Percentiles rank a stretch among this genome's conserved stretches.
Evolutionary conservation across 1,140 invertebrate genomes (phyloP).

Genomic region (Sitodiplosis mosellana): DNA sequence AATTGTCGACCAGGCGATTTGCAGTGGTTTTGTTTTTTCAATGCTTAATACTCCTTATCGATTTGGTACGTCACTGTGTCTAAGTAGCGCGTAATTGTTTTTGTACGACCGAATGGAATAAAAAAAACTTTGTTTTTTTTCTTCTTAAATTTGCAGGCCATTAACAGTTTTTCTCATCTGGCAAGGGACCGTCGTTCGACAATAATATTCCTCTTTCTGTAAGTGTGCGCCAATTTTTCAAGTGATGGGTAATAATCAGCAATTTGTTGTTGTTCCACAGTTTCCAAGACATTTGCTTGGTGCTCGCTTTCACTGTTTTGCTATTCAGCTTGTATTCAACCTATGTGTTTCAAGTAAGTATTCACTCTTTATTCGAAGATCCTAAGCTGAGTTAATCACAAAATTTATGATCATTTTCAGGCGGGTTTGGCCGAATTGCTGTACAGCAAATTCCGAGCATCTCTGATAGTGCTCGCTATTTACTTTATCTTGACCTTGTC

Average conservation of each 20-base stretch:
- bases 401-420: slow-evolving; percentile 22
- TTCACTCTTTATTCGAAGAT: slow-evolving; percentile 1
- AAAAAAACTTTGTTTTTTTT: too few relatives aligned
- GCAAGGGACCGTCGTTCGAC: slow-evolving; percentile 12
- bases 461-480: slow-evolving; percentile 30
- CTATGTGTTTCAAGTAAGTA: slow-evolving; percentile 49
- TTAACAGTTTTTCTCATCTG: slow-evolving; percentile 18
- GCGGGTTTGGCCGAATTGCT: slow-evolving; percentile 46
- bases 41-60: slow-evolving; percentile 12
- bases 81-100: too few relatives aligned
- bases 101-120: too few relatives aligned
- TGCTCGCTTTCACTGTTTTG: slow-evolving; percentile 40
- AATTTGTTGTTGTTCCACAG: slow-evolving; percentile 26
- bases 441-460: slow-evolving; percentile 37
- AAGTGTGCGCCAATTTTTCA: slow-evolving; percentile 6
- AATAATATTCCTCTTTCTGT: slow-evolving; percentile 20
- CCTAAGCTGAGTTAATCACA: slow-evolving; percentile 7
- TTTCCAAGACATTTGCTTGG: slow-evolving; percentile 46
- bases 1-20: slow-evolving; percentile 18
- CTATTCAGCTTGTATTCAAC: slow-evolving; percentile 49
- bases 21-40: slow-evolving; percentile 16
- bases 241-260: background rate
- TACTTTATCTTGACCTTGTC: slow-evolving; percentile 36
- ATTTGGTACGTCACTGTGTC: slow-evolving; percentile 9
- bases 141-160: background rate